phyloP scores from a whole-genome alignment of 2,888 invertebrate genomes.

The Ernsta delagoae region DNA sequence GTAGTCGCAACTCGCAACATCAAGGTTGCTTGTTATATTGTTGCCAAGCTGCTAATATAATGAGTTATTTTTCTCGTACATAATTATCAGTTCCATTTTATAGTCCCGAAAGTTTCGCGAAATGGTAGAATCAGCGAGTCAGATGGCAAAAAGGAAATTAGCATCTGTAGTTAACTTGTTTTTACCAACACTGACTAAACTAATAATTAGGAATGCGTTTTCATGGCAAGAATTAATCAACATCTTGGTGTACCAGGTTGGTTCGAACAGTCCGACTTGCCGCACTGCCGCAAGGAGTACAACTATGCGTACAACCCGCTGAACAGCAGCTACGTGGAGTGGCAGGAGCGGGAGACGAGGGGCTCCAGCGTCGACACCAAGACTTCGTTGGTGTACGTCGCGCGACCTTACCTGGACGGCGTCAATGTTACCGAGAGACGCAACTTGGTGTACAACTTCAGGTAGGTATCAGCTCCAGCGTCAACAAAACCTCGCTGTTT shows the following conservation, averaged over 20 bases:
- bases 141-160: too few species aligned
- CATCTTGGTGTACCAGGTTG: conserved; percentile 83
- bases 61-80: too few species aligned
- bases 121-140: too few species aligned
- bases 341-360: conserved; percentile 92
- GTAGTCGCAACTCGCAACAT: too few species aligned
- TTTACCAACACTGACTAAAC: too few species aligned
- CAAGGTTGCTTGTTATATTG: too few species aligned
- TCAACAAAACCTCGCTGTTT: too few species aligned
- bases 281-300: conserved; percentile 92
- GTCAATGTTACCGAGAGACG: conserved; percentile 95
- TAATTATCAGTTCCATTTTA: too few species aligned
- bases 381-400: conserved; percentile 91
- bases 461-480: neutral
- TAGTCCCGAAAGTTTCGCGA: too few species aligned
- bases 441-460: conserved; percentile 86
- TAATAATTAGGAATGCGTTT: too few species aligned
- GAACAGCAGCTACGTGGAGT: conserved; percentile 91
- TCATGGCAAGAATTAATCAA: neutral
- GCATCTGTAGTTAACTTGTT: too few species aligned
- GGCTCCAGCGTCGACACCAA: conserved; percentile 84
- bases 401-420: conserved; percentile 91
- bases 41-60: too few species aligned
- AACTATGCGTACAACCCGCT: conserved; percentile 89
- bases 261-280: conserved; percentile 93